A percentile compares a stretch with the other conserved stretches of the same genome.
These are phyloP conservation scores for Nannospalax galili DNA, from an alignment of 2,113 vertebrate genomes.

Conservation along the genomic window DNA sequence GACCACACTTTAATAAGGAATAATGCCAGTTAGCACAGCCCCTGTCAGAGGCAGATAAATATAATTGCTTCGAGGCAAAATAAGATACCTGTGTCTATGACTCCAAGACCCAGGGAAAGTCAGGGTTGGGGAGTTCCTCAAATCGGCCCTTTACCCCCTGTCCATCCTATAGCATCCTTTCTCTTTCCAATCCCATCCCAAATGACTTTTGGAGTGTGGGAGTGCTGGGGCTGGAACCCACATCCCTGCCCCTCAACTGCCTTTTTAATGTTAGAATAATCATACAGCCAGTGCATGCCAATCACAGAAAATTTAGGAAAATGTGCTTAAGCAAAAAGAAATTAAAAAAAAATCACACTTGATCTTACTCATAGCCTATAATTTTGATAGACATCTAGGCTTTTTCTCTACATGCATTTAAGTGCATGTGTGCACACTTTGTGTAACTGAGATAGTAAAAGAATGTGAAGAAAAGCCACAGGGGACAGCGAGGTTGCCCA, in stretches of 20 bases:
- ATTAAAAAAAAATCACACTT: too few species aligned
- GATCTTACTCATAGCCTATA: neutral
- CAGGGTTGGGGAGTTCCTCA: neutral
- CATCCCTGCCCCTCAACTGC: neutral
- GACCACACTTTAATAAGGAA: too few species aligned
- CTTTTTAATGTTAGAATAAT: neutral
- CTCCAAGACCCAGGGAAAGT: neutral
- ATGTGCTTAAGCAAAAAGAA: neutral
- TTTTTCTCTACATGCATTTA: too few species aligned
- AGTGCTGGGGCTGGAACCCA: neutral
- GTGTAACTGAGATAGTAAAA: neutral
- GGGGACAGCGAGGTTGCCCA: too few species aligned
- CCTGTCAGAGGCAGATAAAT: neutral
- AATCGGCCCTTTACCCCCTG: too few species aligned
- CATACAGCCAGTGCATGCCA: rapidly evolving
- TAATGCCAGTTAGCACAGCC: neutral
- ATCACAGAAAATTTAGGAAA: neutral
- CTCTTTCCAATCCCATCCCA: neutral
- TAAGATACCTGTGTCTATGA: too few species aligned
- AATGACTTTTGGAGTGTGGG: neutral
- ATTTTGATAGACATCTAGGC: neutral
- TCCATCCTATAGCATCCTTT: too few species aligned
- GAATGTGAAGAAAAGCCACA: too few species aligned
- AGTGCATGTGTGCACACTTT: too few species aligned
- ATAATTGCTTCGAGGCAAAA: neutral